Percentiles rank a stretch among this genome's conserved stretches.
These are phyloP conservation scores for Agrotis exclamationis DNA, from an alignment of 2,888 invertebrate species.

Conservation along the genomic window DNA sequence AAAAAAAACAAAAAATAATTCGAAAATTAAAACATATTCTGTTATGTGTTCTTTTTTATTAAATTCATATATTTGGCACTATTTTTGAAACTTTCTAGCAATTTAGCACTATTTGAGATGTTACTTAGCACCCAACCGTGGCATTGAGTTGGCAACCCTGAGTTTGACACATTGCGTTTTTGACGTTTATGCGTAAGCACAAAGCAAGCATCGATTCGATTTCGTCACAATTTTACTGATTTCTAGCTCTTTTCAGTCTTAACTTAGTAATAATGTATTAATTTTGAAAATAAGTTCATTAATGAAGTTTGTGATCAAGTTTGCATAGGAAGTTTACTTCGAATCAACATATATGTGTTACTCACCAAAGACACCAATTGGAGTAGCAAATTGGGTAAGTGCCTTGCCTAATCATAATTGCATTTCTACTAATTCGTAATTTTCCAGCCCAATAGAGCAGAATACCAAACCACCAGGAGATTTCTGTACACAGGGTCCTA, in stretches of 20 bases:
- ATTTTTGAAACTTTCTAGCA: too few species aligned
- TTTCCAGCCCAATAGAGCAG: constrained; percentile 16
- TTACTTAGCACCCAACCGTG: too few species aligned
- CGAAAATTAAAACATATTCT: too few species aligned
- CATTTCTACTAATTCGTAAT: constrained; percentile 37
- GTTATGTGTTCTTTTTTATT: too few species aligned
- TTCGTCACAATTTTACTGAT: constrained; percentile 48
- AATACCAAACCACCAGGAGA: constrained; percentile 4
- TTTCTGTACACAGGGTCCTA: neutral
- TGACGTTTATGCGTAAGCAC: constrained; percentile 59
- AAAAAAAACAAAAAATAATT: too few species aligned
- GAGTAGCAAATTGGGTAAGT: constrained; percentile 62
- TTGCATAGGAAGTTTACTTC: constrained; percentile 24
- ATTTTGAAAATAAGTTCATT: constrained; percentile 21
- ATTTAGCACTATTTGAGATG: too few species aligned
- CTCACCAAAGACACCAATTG: constrained; percentile 41
- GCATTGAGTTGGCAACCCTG: too few species aligned
- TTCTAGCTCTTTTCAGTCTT: constrained; percentile 25
- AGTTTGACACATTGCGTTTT: constrained; percentile 33
- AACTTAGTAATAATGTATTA: constrained; percentile 30
- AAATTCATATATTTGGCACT: too few species aligned
- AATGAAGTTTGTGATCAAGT: constrained; percentile 20
- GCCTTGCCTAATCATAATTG: constrained; percentile 41
- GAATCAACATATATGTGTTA: constrained; percentile 59
- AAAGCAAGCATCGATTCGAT: constrained; percentile 63